phyloP scores from a whole-genome alignment of 2,888 invertebrate genomes.

The Drosophila formosana region DNA sequence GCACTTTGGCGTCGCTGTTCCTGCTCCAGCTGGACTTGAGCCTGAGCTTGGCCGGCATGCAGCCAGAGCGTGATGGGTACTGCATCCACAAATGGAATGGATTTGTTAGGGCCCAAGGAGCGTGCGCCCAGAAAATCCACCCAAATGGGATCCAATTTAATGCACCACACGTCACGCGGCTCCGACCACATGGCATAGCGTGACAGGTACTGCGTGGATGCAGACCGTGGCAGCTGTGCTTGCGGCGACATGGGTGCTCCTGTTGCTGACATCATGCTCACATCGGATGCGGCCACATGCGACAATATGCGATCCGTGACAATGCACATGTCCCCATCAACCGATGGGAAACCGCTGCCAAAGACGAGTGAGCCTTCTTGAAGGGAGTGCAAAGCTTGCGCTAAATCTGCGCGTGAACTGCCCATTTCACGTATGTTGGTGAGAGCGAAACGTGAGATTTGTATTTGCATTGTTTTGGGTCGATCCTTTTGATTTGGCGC shows the following conservation, averaged over 20 bases:
- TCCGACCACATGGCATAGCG: slow-evolving; percentile 91
- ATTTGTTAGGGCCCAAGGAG: slow-evolving; percentile 90
- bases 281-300: slow-evolving; percentile 88
- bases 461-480: slow-evolving; percentile 92
- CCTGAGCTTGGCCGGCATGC: slow-evolving; percentile 83
- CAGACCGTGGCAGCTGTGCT: slow-evolving; percentile 78
- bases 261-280: slow-evolving; percentile 53
- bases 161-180: slow-evolving; percentile 95
- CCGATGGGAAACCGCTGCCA: slow-evolving; percentile 92
- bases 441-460: slow-evolving; percentile 86
- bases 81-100: slow-evolving; percentile 93
- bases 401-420: slow-evolving; percentile 91
- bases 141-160: slow-evolving; percentile 96
- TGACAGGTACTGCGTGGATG: slow-evolving; percentile 82
- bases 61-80: slow-evolving; percentile 96
- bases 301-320: slow-evolving; percentile 93
- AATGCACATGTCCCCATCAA: slow-evolving; percentile 89
- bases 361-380: slow-evolving; percentile 91
- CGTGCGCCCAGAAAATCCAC: slow-evolving; percentile 95
- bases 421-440: slow-evolving; percentile 88
- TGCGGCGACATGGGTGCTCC: slow-evolving; percentile 59
- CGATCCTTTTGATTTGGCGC: slow-evolving; percentile 93
- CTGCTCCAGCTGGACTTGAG: slow-evolving; percentile 73
- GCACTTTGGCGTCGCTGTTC: slow-evolving; percentile 42
- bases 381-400: slow-evolving; percentile 91